These are phyloP conservation scores for Umimayanthus kanabou DNA, from an alignment of 92 coral and sea anemone species.

Conservation along the genomic window DNA sequence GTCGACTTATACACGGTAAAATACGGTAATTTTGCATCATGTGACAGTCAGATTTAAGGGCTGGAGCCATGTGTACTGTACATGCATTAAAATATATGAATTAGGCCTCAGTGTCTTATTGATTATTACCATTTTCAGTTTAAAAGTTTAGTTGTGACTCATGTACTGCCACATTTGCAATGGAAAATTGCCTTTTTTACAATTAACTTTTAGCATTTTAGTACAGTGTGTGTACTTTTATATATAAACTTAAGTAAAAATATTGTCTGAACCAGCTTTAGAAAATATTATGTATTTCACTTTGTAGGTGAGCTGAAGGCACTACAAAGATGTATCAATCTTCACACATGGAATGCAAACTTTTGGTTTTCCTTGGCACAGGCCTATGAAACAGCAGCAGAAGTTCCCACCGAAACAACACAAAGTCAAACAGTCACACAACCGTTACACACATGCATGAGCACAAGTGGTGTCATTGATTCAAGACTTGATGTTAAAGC, in stretches of 20 bases:
- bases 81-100: too few species aligned
- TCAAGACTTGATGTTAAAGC: neutral
- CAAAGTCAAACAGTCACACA: neutral
- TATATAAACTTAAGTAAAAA: too few species aligned
- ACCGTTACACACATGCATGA: neutral
- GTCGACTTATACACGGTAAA: too few species aligned
- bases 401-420: neutral
- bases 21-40: too few species aligned
- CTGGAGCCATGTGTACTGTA: too few species aligned
- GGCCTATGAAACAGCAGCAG: slow-evolving; percentile 61
- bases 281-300: neutral
- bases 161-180: too few species aligned
- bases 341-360: slow-evolving; percentile 74
- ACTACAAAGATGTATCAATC: slow-evolving; percentile 66
- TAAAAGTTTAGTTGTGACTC: too few species aligned
- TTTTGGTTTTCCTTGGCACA: slow-evolving; percentile 75
- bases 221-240: neutral
- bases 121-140: too few species aligned
- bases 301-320: slow-evolving; percentile 70
- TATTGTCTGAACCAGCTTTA: neutral
- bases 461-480: neutral
- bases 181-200: too few species aligned
- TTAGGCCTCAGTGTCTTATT: too few species aligned
- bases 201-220: too few species aligned
- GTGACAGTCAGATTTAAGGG: too few species aligned